Evolutionary conservation across 1,140 invertebrate genomes (phyloP).

Genomic region (Chionoecetes opilio): DNA sequence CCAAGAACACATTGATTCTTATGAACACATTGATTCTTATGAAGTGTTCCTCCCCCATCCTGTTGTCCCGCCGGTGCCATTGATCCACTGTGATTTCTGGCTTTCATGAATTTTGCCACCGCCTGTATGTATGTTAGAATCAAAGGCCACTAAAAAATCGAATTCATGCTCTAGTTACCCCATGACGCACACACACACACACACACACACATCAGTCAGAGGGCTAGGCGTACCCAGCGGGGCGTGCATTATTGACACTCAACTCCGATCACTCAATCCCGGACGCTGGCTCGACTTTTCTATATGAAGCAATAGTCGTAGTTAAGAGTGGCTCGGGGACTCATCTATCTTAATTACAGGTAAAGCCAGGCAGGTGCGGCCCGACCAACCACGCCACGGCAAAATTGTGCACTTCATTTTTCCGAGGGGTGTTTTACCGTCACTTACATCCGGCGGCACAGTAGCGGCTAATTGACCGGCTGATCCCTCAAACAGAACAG

Average conservation of each 20-base stretch:
- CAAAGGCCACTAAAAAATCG: too few relatives aligned
- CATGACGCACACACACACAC: not conserved
- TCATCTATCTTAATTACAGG: not conserved
- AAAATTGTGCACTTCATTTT: not conserved
- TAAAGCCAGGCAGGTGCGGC: not conserved
- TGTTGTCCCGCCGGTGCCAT: too few relatives aligned
- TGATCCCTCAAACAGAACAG: too few relatives aligned
- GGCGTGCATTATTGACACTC: not conserved
- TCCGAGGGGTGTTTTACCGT: not conserved
- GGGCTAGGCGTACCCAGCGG: not conserved
- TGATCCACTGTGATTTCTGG: too few relatives aligned
- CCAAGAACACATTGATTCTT: too few relatives aligned
- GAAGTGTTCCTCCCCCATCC: too few relatives aligned
- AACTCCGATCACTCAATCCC: not conserved
- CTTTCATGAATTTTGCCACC: too few relatives aligned
- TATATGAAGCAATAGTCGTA: not conserved
- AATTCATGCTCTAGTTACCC: not conserved
- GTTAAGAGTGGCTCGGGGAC: not conserved
- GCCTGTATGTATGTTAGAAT: too few relatives aligned
- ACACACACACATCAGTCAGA: not conserved
- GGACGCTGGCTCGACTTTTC: not conserved
- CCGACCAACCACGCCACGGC: not conserved
- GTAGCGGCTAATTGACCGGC: not conserved
- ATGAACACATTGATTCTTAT: too few relatives aligned
- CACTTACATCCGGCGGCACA: constrained; percentile 9